phyloP scores from a whole-genome alignment of 2,797 vertebrate genomes.

The Avahi laniger region DNA sequence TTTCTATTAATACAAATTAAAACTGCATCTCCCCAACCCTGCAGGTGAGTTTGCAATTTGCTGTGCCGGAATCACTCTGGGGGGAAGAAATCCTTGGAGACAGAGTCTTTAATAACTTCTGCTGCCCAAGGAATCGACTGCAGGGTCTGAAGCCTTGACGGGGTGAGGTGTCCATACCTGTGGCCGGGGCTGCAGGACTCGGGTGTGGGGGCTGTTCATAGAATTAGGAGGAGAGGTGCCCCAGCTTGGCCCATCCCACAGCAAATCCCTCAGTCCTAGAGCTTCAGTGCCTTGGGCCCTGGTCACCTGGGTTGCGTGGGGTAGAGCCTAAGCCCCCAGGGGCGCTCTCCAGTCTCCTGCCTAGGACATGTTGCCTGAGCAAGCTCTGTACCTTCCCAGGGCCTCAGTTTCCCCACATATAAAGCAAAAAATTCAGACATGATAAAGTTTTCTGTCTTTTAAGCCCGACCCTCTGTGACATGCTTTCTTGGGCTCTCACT shows the following conservation, averaged over 20 bases:
- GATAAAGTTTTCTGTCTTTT: not conserved
- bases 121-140: slow-evolving; percentile 42
- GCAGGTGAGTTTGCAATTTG: slow-evolving; percentile 65
- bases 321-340: not conserved
- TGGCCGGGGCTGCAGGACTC: not conserved
- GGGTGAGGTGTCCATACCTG: not conserved
- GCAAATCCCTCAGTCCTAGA: not conserved
- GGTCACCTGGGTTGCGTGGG: not conserved
- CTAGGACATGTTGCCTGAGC: not conserved
- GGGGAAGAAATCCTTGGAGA: slow-evolving; percentile 40
- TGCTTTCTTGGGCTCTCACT: not conserved
- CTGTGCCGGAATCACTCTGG: not conserved
- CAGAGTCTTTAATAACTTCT: slow-evolving; percentile 68
- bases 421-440: not conserved
- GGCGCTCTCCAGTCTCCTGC: not conserved
- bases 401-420: not conserved
- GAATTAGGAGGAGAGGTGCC: not conserved
- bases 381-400: not conserved
- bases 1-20: slow-evolving; percentile 23
- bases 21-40: slow-evolving; percentile 39
- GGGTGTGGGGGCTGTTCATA: not conserved
- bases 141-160: not conserved
- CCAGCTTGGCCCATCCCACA: not conserved
- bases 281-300: not conserved
- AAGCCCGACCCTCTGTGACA: not conserved